Base-by-base conservation (phyloP, 1,140 invertebrate genomes). In the Muscidifurax raptorellus region DNA sequence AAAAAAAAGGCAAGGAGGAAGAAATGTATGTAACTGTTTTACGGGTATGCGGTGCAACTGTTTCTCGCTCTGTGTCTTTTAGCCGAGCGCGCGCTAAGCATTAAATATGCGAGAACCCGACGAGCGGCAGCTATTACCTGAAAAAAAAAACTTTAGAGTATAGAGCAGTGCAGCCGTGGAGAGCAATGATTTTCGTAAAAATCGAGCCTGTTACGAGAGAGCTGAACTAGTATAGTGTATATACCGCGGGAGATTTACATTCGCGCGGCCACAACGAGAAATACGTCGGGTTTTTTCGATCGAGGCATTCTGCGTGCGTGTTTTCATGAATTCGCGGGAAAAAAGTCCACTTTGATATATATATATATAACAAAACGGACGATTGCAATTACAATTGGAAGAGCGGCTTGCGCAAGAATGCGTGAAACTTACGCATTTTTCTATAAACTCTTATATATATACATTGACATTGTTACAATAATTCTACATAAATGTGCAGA, bases 401-500 rank as follows among this genome's bases (percentile, higher is more conserved):
- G 10, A 40, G 36, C 36, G 36, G 22, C 52, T 59, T 18, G 7
- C 52, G n/a, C 52, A 59, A 59, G 18, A 59, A 59, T 59, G 52
- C 52, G 52, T n/a, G 52, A 59, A 59, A 59, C 22, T 59, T 59
- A 59, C 22, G 52, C 52, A 59, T 59, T 59, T 59, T 59, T 59
- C 52, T n/a, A 59, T 5, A 32, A 2, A 2, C 32, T 32, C 2
- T 32, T 32, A 32, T 32, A 32, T 32, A 2, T 2, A 13, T 5
- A 15, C 71, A 52, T 74, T 64, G 69, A 44, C 44, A 12, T 74
- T 82, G 36, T 12, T 74, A 32, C 27, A 4, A 71, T 74, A 18
- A 52, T 74, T 30, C 52, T 40, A 27, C 44, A 76, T 74, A 80
- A 78, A n/a, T 13, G 12, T 13, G 47, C 25, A 81, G 67, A 25